Evolutionary conservation across 2,888 invertebrate genomes (phyloP), one percentile per base, ranked within the genome.

Genomic region (Sericinus montela): DNA sequence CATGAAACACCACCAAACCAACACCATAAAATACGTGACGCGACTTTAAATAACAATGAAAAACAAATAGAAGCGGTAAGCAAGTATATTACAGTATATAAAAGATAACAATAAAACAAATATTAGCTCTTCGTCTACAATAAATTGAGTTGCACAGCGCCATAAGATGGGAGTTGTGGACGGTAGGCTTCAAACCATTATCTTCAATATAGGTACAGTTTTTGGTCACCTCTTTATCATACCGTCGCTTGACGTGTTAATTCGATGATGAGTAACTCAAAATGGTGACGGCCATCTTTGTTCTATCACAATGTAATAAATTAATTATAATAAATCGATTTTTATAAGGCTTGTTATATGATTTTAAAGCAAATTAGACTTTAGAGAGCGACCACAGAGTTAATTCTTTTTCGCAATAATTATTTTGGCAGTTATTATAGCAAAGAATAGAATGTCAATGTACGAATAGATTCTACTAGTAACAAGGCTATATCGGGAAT

Each of bases 171-270:
- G 19, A 16, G 36, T 25, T 30, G 10, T 8, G 48, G 14, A 40
- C 40, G 35, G 46, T 34, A 14, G 15, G 23, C 34, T 35, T 39
- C 25, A 39, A 48, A 48, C 43, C 25, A 44, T 38, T 16, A 43
- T 38, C 43, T 38, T 29, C 39, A 41, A 40, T 46, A 13, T 34
- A 46, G 23, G 25, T n/a, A 19, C 19, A 13, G 25, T 23, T n/a
- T 40, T 63, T 60, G 54, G 59, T 44, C 55, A 53, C 39, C 57
- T 62, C 58, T 68, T 37, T 69, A 67, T 65, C 68, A 44, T 61
- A 53, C 50, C 58, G 67, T 67, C 69, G 49, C 53, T 48, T 52
- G 53, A 57, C 51, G 54, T 56, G 52, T 54, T 52, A 56, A 59
- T 59, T 58, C 57, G 53, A 14, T 43, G 19, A 41, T 56, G 52